Base-by-base conservation (phyloP, 37 sponge, comb jelly and placozoan species). In the Geodia barretti region DNA sequence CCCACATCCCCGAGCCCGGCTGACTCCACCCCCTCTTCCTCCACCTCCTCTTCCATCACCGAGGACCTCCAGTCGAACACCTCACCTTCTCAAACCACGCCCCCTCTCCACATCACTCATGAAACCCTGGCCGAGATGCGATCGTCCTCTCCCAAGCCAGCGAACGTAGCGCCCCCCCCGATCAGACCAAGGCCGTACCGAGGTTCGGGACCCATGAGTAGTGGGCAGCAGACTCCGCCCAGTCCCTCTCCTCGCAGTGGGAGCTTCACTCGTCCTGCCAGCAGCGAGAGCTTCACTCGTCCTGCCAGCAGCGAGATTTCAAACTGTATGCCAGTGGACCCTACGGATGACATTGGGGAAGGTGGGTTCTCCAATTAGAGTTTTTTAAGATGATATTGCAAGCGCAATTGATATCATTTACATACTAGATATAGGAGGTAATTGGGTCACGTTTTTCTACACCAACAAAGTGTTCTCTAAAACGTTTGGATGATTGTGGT, bases 41-140 rank as follows among this genome's bases (percentile, higher is more conserved):
- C 74, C 21, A 28, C 62, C 81, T 36, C 77, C 77, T 23, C 28
- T 32, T n/a, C 33, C 63, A 25, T 2, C 21, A 4, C 79, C 79
- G n/a, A 79, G 68, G 34, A 79, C 47, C 39, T 31, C 24, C 54
- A 68, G 41, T 30, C 29, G 3, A 17, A 68, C 68, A 35, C 30
- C 37, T 47, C 54, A 47, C 54, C 54, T 14, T 47, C 54, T 17
- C 54, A 47, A 47, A 47, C 54, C 54, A 47, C 54, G 14, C 54
- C 54, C 14, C 54, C 54, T 17, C 54, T 17, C 7, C 7, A 17
- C 54, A 7, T 17, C 54, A 17, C 54, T 7, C 54, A 47, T 14
- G 54, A 47, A 17, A 14, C 54, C 7, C 54, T 47, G 54, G 14
- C 54, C 7, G 54, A 47, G 14, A 14, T 47, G 14, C 54, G 54